Evolutionary conservation across 2,797 vertebrate genomes (phyloP), one percentile per base, ranked within the genome.

Genomic region (Fringilla coelebs): DNA sequence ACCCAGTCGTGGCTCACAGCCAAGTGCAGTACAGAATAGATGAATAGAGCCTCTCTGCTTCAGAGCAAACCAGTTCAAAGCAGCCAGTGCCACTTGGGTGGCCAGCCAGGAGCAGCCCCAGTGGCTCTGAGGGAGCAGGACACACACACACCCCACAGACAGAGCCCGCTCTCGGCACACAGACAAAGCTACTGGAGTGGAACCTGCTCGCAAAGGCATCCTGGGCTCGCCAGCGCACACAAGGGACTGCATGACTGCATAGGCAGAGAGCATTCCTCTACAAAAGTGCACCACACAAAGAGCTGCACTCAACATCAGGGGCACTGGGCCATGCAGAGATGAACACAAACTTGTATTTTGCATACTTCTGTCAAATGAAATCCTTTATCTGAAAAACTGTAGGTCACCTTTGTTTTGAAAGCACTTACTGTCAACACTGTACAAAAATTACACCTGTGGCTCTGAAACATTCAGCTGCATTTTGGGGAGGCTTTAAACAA

Each of bases 41-140:
- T 18, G 51, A 92, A 76, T 1, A 62, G 31, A 84, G 67, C 51
- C 66, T 38, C 21, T 36, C 43, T 1, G 8, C 67, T 82, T 51
- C 76, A 58, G 62, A 84, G 43, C 14, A 25, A 54, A 38, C 38
- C 2, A 16, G 74, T 24, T 84, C 54, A 49, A n/a, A 73, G 90
- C 67, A 73, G 84, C 18, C 20, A 1, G 49, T 5, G 46, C 54
- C 58, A 18, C 73, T 26, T 4, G 17, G 80, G 77, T 68, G 74
- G 77, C 13, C 81, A 41, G 55, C 16, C 77, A 66, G 67, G 40
- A 78, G 81, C 7, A 48, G 16, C 14, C n/a, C 41, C 20, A 25
- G 4, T 2, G 1, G 0, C 25, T 28, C 57, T 6, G 21, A 25
- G 20, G 0, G 17, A 80, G 75, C 6, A 0, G 54, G 48, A 22